Percentiles rank a stretch among this genome's conserved stretches.
Conservation (phyloP, 2,113 vertebrate species). For the Petrocephalus microphthalmus region DNA sequence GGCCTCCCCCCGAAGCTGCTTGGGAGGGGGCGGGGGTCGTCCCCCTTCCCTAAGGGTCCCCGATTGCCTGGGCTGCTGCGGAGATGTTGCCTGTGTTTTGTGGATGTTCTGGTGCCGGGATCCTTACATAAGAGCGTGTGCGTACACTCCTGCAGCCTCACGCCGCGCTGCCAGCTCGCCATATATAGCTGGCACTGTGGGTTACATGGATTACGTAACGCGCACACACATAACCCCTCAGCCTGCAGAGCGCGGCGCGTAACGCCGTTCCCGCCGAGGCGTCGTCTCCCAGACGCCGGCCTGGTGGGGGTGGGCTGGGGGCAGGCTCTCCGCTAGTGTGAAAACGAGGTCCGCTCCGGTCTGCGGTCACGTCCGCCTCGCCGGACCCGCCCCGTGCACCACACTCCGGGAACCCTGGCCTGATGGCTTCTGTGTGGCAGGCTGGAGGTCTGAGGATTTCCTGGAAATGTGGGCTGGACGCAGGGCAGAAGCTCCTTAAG, state of each 20-base stretch:
- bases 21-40: background rate
- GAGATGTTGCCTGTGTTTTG: background rate
- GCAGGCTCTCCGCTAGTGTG: background rate
- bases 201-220: background rate
- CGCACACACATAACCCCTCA: background rate
- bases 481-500: background rate
- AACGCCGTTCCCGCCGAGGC: background rate
- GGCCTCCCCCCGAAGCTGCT: background rate
- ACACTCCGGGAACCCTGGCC: no score
- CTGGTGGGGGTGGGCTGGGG: background rate
- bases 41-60: background rate
- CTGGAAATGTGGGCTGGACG: background rate
- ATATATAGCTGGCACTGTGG: constrained; percentile 1
- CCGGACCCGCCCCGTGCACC: background rate
- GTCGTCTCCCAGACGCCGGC: background rate
- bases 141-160: background rate
- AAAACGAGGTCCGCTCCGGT: background rate
- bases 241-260: background rate
- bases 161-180: background rate
- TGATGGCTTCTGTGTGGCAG: background rate
- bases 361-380: background rate
- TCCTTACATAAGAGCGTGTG: background rate
- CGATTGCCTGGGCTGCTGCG: background rate
- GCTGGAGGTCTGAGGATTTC: background rate
- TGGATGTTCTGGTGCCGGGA: background rate